Base-by-base conservation (phyloP, 2,113 vertebrate genomes). In the Sorex araneus region DNA sequence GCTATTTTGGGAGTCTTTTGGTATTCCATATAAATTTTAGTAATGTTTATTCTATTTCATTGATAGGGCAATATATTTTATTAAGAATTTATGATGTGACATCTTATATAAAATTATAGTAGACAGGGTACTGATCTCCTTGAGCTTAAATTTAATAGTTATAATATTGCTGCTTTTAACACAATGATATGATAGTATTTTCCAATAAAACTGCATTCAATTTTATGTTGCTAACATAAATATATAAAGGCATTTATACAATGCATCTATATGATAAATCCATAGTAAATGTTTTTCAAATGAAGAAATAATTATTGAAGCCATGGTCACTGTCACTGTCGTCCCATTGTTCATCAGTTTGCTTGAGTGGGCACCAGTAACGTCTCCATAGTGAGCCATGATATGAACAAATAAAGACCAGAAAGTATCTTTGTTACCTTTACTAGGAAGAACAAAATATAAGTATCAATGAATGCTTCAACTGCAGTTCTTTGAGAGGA, bases 231-330 rank as follows among this genome's bases (percentile, higher is more conserved):
- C 16, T 54, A 11, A 15, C 11, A 54, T 18, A 54, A 54, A 4
- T 54, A 54, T 54, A 9, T 54, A n/a, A 87, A 27, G 27, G 1
- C 13, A 63, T 85, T 74, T 54, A 54, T 54, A 54, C 50, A 15
- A 54, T 54, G 16, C 50, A 54, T 54, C 11, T 54, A 54, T 15
- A 54, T 67, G 30, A 50, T 50, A 71, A 32, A 83, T 40, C 9
- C 66, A 82, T 40, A 90, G 57, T 86, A 76, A 76, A 27, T 40
- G 6, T 82, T 87, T 83, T 78, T 84, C 60, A 70, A 63, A 80
- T 30, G 63, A 79, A 54, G 2, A 54, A 54, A 54, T 54, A 54
- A 54, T 54, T 54, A 54, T 54, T 54, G 50, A 4, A 54, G 50
- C 16, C 50, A 54, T 54, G 16, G 50, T 50, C n/a, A n/a, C n/a